phyloP scores from a whole-genome alignment of 92 coral and sea anemone genomes.

The Epizoanthus ramosus region DNA sequence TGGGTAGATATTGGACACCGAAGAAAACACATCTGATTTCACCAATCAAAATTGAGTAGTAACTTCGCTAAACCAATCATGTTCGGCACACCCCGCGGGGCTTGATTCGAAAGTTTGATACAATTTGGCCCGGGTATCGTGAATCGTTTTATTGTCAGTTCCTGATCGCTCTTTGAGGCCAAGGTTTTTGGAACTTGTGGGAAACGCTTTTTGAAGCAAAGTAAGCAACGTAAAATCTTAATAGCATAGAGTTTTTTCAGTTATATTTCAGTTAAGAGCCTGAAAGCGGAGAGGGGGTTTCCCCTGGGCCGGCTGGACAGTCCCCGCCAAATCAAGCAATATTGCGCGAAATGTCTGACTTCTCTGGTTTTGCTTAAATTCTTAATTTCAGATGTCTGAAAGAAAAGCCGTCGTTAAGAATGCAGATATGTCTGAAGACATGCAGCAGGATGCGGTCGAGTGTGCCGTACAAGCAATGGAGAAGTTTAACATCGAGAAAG shows the following conservation, averaged over 20 bases:
- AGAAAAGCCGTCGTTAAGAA: constrained; percentile 94
- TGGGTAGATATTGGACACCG: constrained; percentile 82
- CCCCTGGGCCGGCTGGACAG: constrained; percentile 5
- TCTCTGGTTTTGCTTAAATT: background rate
- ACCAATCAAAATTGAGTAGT: constrained; percentile 51
- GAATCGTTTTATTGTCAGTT: constrained; percentile 3
- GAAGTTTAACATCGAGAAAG: constrained; percentile 96
- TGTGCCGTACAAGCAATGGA: constrained; percentile 96
- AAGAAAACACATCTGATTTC: constrained; percentile 19
- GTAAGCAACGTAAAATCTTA: constrained; percentile 46
- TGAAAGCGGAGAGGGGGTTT: constrained; percentile 10
- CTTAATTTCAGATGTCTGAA: constrained; percentile 78
- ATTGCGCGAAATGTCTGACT: too few relatives aligned
- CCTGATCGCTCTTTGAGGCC: constrained; percentile 33
- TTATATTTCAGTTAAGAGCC: constrained; percentile 26
- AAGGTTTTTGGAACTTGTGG: constrained; percentile 66
- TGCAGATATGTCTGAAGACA: constrained; percentile 97
- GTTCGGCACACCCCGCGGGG: background rate
- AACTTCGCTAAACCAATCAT: background rate
- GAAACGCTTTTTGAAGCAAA: constrained; percentile 62
- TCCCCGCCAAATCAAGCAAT: background rate
- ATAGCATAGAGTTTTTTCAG: background rate
- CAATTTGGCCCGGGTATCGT: background rate
- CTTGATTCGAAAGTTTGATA: background rate
- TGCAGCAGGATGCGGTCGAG: constrained; percentile 95